A percentile compares a stretch with the other conserved stretches of the same genome.
These are phyloP conservation scores for Cyphomyrus plagiostoma DNA, from an alignment of 2,113 vertebrate species.

Conservation along the genomic window DNA sequence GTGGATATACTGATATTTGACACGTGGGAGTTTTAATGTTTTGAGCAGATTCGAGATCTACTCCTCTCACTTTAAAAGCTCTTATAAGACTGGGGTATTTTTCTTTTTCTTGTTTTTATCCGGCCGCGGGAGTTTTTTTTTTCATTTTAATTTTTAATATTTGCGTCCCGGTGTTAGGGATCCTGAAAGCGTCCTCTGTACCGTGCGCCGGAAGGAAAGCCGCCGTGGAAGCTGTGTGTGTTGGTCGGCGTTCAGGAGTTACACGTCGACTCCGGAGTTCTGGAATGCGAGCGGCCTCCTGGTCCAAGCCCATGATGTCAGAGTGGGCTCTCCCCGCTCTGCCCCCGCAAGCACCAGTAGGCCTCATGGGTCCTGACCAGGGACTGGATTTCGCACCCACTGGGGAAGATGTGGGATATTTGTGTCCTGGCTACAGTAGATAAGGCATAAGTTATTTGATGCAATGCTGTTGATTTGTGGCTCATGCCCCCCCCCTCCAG, in stretches of 20 bases:
- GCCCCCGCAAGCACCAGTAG: constrained; percentile 15
- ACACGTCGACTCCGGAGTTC: constrained; percentile 23
- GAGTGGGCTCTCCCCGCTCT: constrained; percentile 30
- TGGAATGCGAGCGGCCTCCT: constrained; percentile 28
- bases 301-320: constrained; percentile 38
- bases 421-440: constrained; percentile 21
- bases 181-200: constrained; percentile 7
- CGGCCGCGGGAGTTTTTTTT: neutral
- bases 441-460: constrained; percentile 36
- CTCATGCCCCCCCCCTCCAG: constrained; percentile 46
- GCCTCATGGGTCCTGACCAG: neutral
- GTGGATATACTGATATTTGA: constrained; percentile 14
- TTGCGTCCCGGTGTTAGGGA: neutral
- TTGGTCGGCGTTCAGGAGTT: constrained; percentile 28
- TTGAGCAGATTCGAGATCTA: constrained; percentile 5
- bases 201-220: neutral
- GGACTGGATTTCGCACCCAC: neutral
- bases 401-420: neutral
- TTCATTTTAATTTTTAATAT: neutral
- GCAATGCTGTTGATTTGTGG: constrained; percentile 38
- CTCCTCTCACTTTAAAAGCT: constrained; percentile 19
- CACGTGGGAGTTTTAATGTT: constrained; percentile 9
- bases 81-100: constrained; percentile 19
- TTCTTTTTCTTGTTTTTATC: constrained; percentile 15
- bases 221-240: constrained; percentile 23